Percentiles rank a stretch among this genome's conserved stretches.
These are phyloP conservation scores for Stercorarius parasiticus DNA, from an alignment of 2,113 vertebrate species.

Conservation along the genomic window DNA sequence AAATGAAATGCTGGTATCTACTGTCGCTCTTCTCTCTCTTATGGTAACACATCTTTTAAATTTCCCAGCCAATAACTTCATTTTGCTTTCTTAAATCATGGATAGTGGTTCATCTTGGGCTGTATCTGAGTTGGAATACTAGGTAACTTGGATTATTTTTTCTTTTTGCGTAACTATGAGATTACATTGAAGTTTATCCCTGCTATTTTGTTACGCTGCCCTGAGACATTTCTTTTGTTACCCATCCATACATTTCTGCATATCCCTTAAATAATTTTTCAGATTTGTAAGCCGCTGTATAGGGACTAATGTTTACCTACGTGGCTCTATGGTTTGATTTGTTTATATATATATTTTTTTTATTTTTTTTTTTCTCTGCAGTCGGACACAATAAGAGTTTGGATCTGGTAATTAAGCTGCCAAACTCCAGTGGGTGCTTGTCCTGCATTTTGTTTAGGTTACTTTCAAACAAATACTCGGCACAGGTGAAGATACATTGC, in stretches of 20 bases:
- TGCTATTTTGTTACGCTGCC: fast-evolving
- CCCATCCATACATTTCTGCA: fast-evolving
- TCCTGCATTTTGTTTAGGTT: background rate
- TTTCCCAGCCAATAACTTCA: background rate
- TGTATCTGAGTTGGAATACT: background rate
- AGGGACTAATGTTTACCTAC: background rate
- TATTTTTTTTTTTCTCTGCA: background rate
- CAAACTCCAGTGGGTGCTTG: background rate
- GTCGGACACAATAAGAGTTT: background rate
- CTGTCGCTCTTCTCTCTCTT: background rate
- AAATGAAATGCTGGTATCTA: background rate
- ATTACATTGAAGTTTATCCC: background rate
- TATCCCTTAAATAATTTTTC: background rate
- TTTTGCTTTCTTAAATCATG: background rate
- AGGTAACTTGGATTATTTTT: background rate
- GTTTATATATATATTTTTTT: too few relatives aligned
- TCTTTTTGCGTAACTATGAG: background rate
- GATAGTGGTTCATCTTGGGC: background rate
- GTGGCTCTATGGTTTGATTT: background rate
- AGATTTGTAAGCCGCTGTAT: background rate
- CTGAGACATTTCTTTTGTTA: background rate
- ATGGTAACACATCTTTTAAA: fast-evolving
- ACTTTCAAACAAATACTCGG: background rate
- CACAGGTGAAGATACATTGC: background rate
- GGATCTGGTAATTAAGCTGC: background rate